Base-by-base conservation (phyloP, 2,888 invertebrate species). In the Zhuqinia jingwanae region DNA sequence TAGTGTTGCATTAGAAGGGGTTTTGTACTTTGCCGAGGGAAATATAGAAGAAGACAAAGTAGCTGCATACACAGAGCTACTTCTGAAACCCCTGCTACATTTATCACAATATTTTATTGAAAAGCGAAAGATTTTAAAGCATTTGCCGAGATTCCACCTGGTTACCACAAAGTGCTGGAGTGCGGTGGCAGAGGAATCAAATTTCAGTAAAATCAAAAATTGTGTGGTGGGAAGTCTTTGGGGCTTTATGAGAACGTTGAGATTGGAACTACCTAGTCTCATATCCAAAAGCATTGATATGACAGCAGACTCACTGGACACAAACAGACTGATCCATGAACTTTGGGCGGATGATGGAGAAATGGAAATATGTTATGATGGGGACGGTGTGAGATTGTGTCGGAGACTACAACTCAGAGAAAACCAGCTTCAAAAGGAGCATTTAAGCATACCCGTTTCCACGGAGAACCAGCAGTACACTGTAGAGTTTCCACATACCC, bases 221-320 rank as follows among this genome's bases (percentile, higher is more conserved):
- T 2, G 1, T 70, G 20, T 22, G 45, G 0, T 22, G 3, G 25
- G 45, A 10, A 1, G 22, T 15, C 15, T 70, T 10, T 70, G 70
- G 70, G 70, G 70, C 22, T 70, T 70, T 47, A 45, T 70, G 47
- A 10, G 70, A 45, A 70, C 2, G 8, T 20, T 45, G 1, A 10
- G 70, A 45, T 45, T 70, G 45, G 70, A 70, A 15, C 11, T 13
- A 3, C 22, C 70, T 13, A 15, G 45, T 1, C 13, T 70, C 13
- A 30, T n/a, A n/a, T 70, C 70, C 11, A 70, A 70, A 11, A 17
- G 42, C 2, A 70, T 70, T 22, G 70, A 47, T 17, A n/a, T n/a
- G n/a, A n/a, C n/a, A n/a, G n/a, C n/a, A n/a, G n/a, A n/a, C n/a
- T n/a, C n/a, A n/a, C 15, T 70, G 2, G 20, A 13, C 15, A 68